Conservation (phyloP, 2,888 invertebrate genomes). For the Epicampocera succincta region DNA sequence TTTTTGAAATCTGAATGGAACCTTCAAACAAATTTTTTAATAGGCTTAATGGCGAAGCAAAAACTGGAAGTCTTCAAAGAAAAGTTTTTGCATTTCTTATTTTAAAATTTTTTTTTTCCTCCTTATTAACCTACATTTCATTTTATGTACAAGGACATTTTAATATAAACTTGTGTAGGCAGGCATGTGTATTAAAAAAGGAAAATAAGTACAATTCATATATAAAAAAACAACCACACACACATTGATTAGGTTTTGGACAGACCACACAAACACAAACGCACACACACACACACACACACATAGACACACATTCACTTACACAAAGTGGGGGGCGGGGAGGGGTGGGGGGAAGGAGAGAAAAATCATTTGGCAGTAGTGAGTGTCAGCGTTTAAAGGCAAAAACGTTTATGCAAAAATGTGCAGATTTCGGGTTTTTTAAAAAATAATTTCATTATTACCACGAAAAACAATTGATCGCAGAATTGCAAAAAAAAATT, state of each 20-base stretch:
- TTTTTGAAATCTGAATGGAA: too few species aligned
- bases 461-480: too few species aligned
- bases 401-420: too few species aligned
- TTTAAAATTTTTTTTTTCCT: conserved; percentile 11
- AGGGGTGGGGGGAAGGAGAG: too few species aligned
- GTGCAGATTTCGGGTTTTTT: too few species aligned
- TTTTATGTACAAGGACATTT: conserved; percentile 25
- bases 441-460: too few species aligned
- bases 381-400: too few species aligned
- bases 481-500: too few species aligned
- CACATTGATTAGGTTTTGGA: conserved; percentile 24
- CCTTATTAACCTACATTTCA: conserved; percentile 50
- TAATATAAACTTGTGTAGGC: not conserved
- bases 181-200: not conserved
- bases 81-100: conserved; percentile 15
- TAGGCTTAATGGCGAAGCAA: not conserved
- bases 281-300: not conserved
- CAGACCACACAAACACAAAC: not conserved
- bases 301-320: not conserved
- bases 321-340: too few species aligned
- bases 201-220: conserved; percentile 4
- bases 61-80: conserved; percentile 1
- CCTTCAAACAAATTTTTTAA: too few species aligned
- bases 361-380: too few species aligned
- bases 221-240: not conserved